Percentiles rank a stretch among this genome's conserved stretches.
phyloP scores from a whole-genome alignment of 1,140 invertebrate genomes.

The Triops cancriformis region DNA sequence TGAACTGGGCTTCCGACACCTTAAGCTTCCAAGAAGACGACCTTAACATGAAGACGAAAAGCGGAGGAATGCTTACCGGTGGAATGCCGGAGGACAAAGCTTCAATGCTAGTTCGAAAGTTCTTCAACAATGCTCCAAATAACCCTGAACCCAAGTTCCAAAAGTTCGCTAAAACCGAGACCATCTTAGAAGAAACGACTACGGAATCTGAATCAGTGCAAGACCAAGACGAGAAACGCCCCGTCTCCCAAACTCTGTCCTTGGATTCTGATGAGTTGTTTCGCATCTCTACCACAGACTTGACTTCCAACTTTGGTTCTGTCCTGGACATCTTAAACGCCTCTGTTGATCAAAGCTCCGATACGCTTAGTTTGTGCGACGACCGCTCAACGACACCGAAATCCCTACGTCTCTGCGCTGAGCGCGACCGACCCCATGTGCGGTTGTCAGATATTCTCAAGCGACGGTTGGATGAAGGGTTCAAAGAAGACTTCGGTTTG shows the following conservation, averaged over 20 bases:
- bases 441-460: not conserved
- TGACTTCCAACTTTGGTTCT: constrained; percentile 17
- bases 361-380: not conserved
- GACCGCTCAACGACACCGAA: not conserved
- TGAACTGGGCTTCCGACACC: not conserved
- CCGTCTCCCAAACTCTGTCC: not conserved
- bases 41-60: not conserved
- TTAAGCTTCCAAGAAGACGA: not conserved
- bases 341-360: not conserved
- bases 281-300: constrained; percentile 7
- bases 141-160: constrained; percentile 18
- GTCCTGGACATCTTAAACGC: constrained; percentile 18
- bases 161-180: constrained; percentile 22
- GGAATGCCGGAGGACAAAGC: constrained; percentile 27
- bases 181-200: constrained; percentile 24
- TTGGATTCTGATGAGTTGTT: constrained; percentile 20
- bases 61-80: not conserved
- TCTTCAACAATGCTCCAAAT: constrained; percentile 24
- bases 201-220: not conserved
- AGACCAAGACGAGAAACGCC: not conserved
- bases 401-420: not conserved
- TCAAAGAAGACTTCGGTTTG: not conserved
- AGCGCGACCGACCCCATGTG: not conserved
- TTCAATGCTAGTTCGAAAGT: constrained; percentile 21
- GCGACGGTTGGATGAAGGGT: not conserved